These are phyloP conservation scores for Hyposoter didymator DNA, from an alignment of 2,888 invertebrate species.

Conservation along the genomic window DNA sequence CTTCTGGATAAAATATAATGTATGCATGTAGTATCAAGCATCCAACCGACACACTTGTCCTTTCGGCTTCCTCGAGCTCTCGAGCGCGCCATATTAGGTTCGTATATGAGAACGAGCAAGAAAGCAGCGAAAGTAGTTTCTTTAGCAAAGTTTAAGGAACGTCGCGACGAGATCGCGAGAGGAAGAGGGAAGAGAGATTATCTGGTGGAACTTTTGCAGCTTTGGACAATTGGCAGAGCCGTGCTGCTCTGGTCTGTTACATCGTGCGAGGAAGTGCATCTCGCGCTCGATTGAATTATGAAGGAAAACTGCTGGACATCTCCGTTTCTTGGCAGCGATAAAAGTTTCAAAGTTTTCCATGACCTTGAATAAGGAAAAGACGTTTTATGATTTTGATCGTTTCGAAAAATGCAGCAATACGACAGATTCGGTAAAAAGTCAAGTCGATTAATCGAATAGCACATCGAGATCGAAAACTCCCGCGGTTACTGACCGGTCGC, in stretches of 20 bases:
- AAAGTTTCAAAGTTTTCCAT: not conserved
- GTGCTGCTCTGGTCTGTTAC: slow-evolving; percentile 6
- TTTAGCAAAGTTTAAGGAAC: slow-evolving; percentile 66
- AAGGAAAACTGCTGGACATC: slow-evolving; percentile 6
- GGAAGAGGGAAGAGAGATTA: slow-evolving; percentile 64
- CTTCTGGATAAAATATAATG: slow-evolving; percentile 21
- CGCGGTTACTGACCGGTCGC: slow-evolving; percentile 21
- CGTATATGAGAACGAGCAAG: slow-evolving; percentile 49
- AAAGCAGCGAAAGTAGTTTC: slow-evolving; percentile 58
- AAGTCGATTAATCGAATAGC: not conserved
- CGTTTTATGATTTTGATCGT: not conserved
- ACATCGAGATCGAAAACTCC: not conserved
- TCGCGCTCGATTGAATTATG: slow-evolving; percentile 1
- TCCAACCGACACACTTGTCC: slow-evolving; percentile 19
- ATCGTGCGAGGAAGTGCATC: not conserved
- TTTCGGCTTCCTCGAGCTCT: slow-evolving; percentile 2
- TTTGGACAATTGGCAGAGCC: slow-evolving; percentile 25
- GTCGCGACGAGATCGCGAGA: slow-evolving; percentile 26
- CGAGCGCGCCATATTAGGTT: slow-evolving; percentile 12
- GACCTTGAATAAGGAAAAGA: not conserved
- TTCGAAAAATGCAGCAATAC: not conserved
- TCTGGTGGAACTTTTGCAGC: slow-evolving; percentile 61
- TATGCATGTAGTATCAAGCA: slow-evolving; percentile 31
- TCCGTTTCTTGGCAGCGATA: not conserved
- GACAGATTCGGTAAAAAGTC: not conserved